Evolutionary conservation across 1,140 invertebrate genomes (phyloP).

Genomic region (Drosophila rhopaloa): DNA sequence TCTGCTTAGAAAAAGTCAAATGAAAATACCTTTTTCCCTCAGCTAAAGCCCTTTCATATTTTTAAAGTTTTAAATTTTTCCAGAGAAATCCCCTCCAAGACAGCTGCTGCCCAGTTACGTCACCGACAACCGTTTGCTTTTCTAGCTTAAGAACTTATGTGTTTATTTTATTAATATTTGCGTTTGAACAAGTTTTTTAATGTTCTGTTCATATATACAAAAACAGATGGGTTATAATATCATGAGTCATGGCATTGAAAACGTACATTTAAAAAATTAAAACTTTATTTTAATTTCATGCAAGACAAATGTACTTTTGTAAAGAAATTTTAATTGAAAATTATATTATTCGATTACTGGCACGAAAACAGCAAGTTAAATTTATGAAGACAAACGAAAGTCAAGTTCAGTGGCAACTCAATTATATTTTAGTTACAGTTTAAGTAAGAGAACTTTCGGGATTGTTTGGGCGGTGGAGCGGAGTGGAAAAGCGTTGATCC

Average conservation of each 20-base stretch:
- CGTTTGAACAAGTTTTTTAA: too few relatives aligned
- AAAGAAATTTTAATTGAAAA: too few relatives aligned
- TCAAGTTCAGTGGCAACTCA: not conserved
- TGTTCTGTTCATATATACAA: too few relatives aligned
- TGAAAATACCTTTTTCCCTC: slow-evolving; percentile 2
- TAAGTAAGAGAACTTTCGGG: not conserved
- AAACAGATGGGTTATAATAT: too few relatives aligned
- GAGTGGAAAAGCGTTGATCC: slow-evolving; percentile 6
- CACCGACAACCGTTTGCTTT: not conserved
- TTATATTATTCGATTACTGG: too few relatives aligned
- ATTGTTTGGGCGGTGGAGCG: not conserved
- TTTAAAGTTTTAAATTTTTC: not conserved
- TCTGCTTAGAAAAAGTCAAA: slow-evolving; percentile 8
- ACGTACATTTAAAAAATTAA: too few relatives aligned
- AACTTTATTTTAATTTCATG: too few relatives aligned
- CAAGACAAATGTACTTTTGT: too few relatives aligned
- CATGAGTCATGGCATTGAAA: too few relatives aligned
- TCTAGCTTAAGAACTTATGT: not conserved
- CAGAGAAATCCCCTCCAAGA: slow-evolving; percentile 14
- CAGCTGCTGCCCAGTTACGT: slow-evolving; percentile 19
- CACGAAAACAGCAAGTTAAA: not conserved
- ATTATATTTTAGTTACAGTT: not conserved
- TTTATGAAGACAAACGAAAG: not conserved
- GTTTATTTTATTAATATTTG: not conserved
- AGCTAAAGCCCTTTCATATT: slow-evolving; percentile 24